phyloP scores from a whole-genome alignment of 2,113 vertebrate species.

The Aphyosemion australe region DNA sequence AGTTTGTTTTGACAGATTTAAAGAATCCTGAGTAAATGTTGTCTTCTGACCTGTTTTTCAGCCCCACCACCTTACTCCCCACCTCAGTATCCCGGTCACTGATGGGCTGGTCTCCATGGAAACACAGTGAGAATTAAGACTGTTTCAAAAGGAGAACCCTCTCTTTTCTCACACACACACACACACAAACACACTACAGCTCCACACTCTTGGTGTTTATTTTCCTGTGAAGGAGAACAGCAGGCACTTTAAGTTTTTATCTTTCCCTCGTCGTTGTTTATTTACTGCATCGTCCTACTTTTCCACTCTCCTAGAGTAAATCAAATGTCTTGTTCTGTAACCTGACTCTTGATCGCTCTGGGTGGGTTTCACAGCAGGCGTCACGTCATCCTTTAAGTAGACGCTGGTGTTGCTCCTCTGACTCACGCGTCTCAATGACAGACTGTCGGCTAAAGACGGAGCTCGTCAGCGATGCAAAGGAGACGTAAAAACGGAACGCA shows the following conservation, averaged over 20 bases:
- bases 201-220: constrained; percentile 29
- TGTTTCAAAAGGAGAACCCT: constrained; percentile 36
- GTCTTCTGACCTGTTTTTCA: constrained; percentile 54
- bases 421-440: constrained; percentile 14
- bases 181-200: constrained; percentile 22
- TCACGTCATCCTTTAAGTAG: constrained; percentile 10
- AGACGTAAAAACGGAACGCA: not conserved
- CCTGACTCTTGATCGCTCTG: constrained; percentile 2
- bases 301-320: constrained; percentile 16
- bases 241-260: constrained; percentile 51
- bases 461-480: not conserved
- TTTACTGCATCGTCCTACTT: constrained; percentile 39
- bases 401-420: constrained; percentile 8
- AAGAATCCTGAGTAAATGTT: not conserved
- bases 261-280: constrained; percentile 24
- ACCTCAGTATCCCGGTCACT: constrained; percentile 79
- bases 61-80: constrained; percentile 82
- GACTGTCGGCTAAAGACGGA: constrained; percentile 2
- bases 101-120: constrained; percentile 46
- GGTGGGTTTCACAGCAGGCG: constrained; percentile 2
- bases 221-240: constrained; percentile 38
- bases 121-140: constrained; percentile 44
- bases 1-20: no score
- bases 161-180: constrained; percentile 12
- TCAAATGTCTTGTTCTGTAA: constrained; percentile 22